Base-by-base conservation (phyloP, 53 echinoderm and acorn worm genomes). In the Echinarachnius parma region DNA sequence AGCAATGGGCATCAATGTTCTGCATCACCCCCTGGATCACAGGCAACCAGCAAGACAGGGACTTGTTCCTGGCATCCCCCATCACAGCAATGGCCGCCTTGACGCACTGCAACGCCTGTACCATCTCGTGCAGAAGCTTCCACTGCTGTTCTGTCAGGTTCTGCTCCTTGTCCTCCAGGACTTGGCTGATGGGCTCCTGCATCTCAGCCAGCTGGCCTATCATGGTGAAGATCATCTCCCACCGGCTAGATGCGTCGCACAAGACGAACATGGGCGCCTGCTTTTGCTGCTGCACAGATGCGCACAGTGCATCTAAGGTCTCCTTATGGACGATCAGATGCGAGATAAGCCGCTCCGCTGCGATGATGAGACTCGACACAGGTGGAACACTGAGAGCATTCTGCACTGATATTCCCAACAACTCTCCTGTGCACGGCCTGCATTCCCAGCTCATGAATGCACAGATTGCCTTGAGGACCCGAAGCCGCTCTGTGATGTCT, bases 21-120 rank as follows among this genome's bases (percentile, higher is more conserved):
- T 72, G 74, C 7, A 72, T 55, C 8, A 72, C 57, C 10, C 74
- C 74, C 28, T 72, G 74, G 56, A 72, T 56, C 1, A 72, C 74
- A 23, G 74, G 74, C 27, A 72, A 56, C 74, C 56, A 72, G 20
- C 74, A 72, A 21, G 74, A 72, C 5, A 36, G 39, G 0, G 74
- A 56, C 21, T 36, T 72, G 57, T 72, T 72, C 42, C 44, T 54
- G 16, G 16, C 16, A 36, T 72, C 74, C 11, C 57, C 35, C 74
- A 72, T 72, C 15, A 72, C 74, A 20, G 74, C 74, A 11, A 72
- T 22, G 5, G 74, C 74, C 3, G 74, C 74, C 35, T 72, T 72
- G 34, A 72, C 45, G 26, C 74, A 30, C 28, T 72, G 56, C 5
- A 72, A 34, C 13, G 74, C 74, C 10, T 72, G 56, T 28, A 72